Base-by-base conservation (phyloP, 2,888 invertebrate species). In the Bellardia bayeri region DNA sequence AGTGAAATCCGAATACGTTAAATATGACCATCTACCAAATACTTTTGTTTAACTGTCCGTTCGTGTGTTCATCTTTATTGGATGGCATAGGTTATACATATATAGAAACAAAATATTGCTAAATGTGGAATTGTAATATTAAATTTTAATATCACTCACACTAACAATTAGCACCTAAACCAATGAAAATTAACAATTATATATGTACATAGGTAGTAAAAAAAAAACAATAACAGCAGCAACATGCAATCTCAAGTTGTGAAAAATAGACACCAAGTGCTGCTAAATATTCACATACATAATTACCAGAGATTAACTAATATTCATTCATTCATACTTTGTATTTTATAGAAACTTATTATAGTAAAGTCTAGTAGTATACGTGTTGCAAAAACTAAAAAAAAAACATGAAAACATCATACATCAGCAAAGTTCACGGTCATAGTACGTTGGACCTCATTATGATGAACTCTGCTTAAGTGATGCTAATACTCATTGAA, bases 141-240 rank as follows among this genome's bases (percentile, higher is more conserved):
- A 23, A n/a, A 81, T n/a, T 74, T 80, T 79, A n/a, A 78, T 75
- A 66, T 2, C 56, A 69, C 74, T 82, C 11, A 66, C 11, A 64
- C 71, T 80, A 76, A 51, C 74, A 84, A 87, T 87, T 87, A 87
- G 49, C 87, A 87, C 87, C 76, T 78, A n/a, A 87, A 68, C 30
- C 54, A 72, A 58, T 33, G 30, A 72, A 79, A 71, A 16, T 66
- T 58, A 58, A 58, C 51, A 74, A 79, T 84, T 66, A 66, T 72
- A 23, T 23, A 23, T 23, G 23, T 23, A 23, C 23, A 23, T 23
- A 23, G 23, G 23, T 23, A 83, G 16, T 37, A 58, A n/a, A 61
- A 40, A 51, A 45, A 33, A 42, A 37, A 9, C 45, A 66, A 37
- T 7, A 56, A 33, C 42, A 63, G 16, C n/a, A 68, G 58, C 30